phyloP scores from a whole-genome alignment of 1,140 invertebrate genomes.

The Panulirus ornatus region DNA sequence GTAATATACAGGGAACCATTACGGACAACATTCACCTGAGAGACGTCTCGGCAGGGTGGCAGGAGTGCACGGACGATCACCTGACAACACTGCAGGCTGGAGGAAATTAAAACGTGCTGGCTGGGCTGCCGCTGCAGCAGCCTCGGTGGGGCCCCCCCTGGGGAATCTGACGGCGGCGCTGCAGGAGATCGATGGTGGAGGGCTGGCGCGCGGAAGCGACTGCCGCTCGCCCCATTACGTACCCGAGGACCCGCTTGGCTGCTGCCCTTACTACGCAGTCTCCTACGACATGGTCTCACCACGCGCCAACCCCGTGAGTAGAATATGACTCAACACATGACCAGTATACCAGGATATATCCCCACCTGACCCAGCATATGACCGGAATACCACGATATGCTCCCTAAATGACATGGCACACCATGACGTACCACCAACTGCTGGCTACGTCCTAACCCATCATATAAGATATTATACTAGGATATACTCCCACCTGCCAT shows the following conservation, averaged over 20 bases:
- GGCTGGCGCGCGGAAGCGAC: not conserved
- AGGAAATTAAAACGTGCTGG: not conserved
- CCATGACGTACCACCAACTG: too few species aligned
- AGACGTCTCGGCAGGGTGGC: not conserved
- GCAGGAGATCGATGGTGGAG: constrained; percentile 33
- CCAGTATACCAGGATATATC: too few species aligned
- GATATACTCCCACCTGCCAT: too few species aligned
- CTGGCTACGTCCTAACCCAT: too few species aligned
- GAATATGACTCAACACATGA: too few species aligned
- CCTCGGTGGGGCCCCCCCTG: not conserved
- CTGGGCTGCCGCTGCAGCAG: not conserved
- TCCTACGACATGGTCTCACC: too few species aligned
- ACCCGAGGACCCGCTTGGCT: not conserved
- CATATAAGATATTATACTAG: too few species aligned
- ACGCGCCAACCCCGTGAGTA: not conserved
- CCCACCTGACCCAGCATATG: too few species aligned
- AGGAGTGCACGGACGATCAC: not conserved
- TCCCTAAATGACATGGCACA: too few species aligned
- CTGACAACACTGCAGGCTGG: not conserved
- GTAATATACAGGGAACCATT: too few species aligned
- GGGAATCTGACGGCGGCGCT: constrained; percentile 33
- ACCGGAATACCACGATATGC: too few species aligned
- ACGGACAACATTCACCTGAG: not conserved
- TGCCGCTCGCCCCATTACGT: not conserved
- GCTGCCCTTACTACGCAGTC: not conserved